Percentiles rank a stretch among this genome's conserved stretches.
phyloP scores from a whole-genome alignment of 2,113 vertebrate species.

The Tricholaema leucomelas region DNA sequence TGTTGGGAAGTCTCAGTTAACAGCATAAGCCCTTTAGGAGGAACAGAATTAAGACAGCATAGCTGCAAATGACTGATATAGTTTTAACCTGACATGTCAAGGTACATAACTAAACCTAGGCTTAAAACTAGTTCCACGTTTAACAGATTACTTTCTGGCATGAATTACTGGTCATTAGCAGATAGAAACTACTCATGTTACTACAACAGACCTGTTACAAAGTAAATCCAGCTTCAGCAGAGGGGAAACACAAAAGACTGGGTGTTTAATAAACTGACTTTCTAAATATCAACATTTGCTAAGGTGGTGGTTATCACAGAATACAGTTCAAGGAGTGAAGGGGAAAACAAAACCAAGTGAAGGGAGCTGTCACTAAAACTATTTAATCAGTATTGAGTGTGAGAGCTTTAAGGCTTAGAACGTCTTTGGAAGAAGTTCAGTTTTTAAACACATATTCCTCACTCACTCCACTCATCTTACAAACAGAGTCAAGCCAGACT shows the following conservation, averaged over 20 bases:
- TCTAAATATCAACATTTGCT: background rate
- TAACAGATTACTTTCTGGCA: background rate
- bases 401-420: background rate
- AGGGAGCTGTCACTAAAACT: background rate
- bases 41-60: background rate
- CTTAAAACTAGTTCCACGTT: background rate
- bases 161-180: background rate
- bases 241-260: background rate
- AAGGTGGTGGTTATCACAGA: background rate
- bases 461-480: background rate
- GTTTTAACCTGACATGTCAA: constrained; percentile 38
- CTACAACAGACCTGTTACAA: background rate
- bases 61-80: background rate
- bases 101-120: background rate
- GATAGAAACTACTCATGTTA: background rate
- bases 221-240: background rate
- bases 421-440: background rate
- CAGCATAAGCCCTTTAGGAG: background rate
- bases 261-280: background rate
- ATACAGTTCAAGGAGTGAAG: background rate
- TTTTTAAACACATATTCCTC: background rate
- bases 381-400: background rate
- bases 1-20: background rate
- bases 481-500: background rate
- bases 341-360: background rate